Evolutionary conservation across 2,888 invertebrate species (phyloP).

Genomic region (Exephanes ischioxanthus): DNA sequence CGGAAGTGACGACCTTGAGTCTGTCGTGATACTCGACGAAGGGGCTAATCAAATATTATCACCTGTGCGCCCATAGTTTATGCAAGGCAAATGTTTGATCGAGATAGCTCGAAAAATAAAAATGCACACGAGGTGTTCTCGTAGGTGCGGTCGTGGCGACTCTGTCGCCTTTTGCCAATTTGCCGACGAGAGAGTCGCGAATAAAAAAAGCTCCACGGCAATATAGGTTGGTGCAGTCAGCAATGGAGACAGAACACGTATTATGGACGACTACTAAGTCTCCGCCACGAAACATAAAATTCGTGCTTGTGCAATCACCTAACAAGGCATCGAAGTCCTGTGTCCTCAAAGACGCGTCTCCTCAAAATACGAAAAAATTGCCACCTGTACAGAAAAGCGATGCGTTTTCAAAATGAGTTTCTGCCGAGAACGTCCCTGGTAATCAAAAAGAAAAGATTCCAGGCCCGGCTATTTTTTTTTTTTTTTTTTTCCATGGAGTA

Average conservation of each 20-base stretch:
- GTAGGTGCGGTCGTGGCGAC: constrained; percentile 32
- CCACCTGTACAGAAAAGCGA: not conserved
- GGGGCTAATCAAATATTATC: constrained; percentile 72
- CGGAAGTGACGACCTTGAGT: constrained; percentile 59
- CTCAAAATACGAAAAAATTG: not conserved
- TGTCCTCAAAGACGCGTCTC: not conserved
- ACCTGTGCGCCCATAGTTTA: constrained; percentile 69
- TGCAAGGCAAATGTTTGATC: constrained; percentile 72
- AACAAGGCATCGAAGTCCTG: constrained; percentile 8
- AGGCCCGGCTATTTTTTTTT: not conserved
- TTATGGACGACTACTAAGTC: not conserved
- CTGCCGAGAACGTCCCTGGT: not conserved
- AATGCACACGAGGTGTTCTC: constrained; percentile 8
- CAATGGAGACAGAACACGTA: not conserved
- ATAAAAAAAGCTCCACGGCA: constrained; percentile 8
- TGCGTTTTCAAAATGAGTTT: not conserved
- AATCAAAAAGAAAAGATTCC: not conserved
- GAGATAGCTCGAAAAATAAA: constrained; percentile 22
- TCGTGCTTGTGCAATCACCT: not conserved
- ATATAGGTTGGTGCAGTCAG: not conserved
- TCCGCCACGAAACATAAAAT: not conserved
- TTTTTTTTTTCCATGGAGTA: not conserved
- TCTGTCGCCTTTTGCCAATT: constrained; percentile 6
- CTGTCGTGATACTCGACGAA: constrained; percentile 24
- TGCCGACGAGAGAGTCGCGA: not conserved